phyloP scores from a whole-genome alignment of 2,113 vertebrate species.

The Uropsilus gracilis region DNA sequence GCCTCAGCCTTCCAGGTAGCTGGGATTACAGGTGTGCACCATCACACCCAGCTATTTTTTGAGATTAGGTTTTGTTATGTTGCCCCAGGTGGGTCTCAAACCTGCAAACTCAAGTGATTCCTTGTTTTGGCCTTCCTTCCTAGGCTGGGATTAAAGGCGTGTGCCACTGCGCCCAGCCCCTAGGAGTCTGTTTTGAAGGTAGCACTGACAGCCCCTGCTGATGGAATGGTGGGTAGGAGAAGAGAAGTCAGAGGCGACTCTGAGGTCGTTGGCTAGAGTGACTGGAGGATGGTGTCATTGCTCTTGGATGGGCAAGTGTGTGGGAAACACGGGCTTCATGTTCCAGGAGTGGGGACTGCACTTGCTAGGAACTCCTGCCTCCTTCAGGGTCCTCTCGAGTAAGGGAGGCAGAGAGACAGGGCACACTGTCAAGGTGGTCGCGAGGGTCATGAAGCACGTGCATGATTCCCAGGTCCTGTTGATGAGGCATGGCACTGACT shows the following conservation, averaged over 20 bases:
- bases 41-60: too few species aligned
- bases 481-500: too few species aligned
- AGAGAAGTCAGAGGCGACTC: neutral
- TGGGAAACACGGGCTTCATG: neutral
- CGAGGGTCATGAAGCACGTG: accelerated
- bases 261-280: neutral
- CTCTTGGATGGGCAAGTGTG: neutral
- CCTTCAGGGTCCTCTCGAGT: neutral
- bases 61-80: too few species aligned
- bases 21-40: too few species aligned
- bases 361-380: neutral
- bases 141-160: too few species aligned
- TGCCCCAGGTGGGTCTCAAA: too few species aligned
- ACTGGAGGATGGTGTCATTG: accelerated
- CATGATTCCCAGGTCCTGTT: too few species aligned
- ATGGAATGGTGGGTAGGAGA: neutral
- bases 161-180: too few species aligned
- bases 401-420: too few species aligned
- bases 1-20: too few species aligned
- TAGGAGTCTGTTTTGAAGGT: neutral
- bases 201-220: neutral
- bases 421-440: neutral
- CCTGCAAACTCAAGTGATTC: too few species aligned
- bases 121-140: too few species aligned
- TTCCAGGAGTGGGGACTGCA: neutral